These are phyloP conservation scores for Harmothoe impar DNA, from an alignment of 2,888 invertebrate species.

Conservation along the genomic window DNA sequence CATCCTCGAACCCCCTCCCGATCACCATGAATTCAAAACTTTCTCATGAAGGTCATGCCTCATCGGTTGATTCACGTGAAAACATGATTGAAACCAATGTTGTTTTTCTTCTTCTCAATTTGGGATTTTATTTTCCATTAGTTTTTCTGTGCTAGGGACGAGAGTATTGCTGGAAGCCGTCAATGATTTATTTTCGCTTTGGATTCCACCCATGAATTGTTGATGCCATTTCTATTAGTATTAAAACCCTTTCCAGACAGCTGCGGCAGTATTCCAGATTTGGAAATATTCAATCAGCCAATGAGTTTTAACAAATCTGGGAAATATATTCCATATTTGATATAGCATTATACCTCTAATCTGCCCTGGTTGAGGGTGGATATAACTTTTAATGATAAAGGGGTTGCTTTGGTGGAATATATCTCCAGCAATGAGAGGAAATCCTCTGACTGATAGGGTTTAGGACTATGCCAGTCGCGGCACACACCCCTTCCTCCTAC, in stretches of 20 bases:
- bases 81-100: not conserved
- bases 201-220: not conserved
- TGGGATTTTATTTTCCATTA: not conserved
- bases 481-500: not conserved
- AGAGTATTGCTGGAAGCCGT: not conserved
- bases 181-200: not conserved
- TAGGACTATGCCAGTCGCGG: not conserved
- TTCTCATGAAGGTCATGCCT: not conserved
- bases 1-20: not conserved
- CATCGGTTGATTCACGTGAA: not conserved
- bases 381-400: too few relatives aligned
- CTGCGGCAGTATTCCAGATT: not conserved
- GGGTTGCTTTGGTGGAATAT: too few relatives aligned
- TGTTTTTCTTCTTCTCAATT: not conserved
- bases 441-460: too few relatives aligned
- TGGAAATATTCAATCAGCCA: not conserved
- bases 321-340: too few relatives aligned
- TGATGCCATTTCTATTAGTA: not conserved
- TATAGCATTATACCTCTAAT: too few relatives aligned
- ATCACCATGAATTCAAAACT: not conserved
- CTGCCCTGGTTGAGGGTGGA: too few relatives aligned
- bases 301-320: too few relatives aligned
- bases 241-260: slow-evolving; percentile 17
- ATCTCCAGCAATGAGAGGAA: too few relatives aligned
- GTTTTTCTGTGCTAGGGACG: not conserved